A percentile compares a stretch with the other conserved stretches of the same genome.
Conservation (phyloP, 2,797 vertebrate genomes). For the Tolypeutes matacus region DNA sequence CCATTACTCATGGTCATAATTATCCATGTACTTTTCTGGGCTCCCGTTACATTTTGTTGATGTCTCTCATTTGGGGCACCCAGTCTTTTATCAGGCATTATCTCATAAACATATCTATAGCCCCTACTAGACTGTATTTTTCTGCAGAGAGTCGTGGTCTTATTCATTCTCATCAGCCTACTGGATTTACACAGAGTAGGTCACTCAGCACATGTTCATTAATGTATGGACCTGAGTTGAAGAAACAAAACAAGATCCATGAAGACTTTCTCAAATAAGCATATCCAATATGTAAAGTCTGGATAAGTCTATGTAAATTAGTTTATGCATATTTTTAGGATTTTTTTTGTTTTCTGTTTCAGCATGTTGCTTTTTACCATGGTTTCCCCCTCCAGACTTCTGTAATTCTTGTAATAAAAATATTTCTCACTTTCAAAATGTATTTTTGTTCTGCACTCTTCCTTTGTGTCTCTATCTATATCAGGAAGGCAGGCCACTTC, state of each 20-base stretch:
- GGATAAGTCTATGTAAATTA: conserved; percentile 24
- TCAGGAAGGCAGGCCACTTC: conserved; percentile 15
- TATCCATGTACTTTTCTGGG: background rate
- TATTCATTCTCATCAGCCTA: background rate
- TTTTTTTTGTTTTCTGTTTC: conserved; percentile 46
- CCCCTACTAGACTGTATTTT: background rate
- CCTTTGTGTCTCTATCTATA: conserved; percentile 50
- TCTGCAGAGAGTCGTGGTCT: background rate
- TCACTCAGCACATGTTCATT: background rate
- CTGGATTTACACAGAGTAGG: background rate
- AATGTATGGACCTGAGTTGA: background rate
- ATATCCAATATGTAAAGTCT: conserved; percentile 2
- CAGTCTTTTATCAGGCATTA: background rate
- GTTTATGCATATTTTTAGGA: conserved; percentile 1
- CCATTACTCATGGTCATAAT: background rate
- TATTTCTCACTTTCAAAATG: conserved; percentile 67
- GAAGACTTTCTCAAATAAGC: background rate
- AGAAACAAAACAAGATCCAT: conserved; percentile 37
- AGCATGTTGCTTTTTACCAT: conserved; percentile 20
- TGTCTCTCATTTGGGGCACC: background rate
- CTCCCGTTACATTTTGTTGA: background rate
- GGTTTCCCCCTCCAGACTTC: conserved; percentile 16
- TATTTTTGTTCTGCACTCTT: conserved; percentile 66
- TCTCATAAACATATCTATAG: background rate
- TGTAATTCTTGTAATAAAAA: conserved; percentile 59